Evolutionary conservation across 2,113 vertebrate species (phyloP).

Genomic region (Murina feae): DNA sequence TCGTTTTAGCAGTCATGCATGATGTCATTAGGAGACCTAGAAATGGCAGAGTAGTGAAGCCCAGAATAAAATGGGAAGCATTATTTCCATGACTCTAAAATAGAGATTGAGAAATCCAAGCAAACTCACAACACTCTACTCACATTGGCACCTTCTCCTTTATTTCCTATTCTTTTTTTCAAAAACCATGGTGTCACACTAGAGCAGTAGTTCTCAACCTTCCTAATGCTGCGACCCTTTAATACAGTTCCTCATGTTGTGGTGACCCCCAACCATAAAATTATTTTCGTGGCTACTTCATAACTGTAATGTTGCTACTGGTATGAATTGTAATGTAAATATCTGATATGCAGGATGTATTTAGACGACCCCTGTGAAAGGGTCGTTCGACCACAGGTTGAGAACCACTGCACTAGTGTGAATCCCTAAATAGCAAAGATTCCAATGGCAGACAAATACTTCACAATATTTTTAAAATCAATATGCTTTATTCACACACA

Average conservation of each 20-base stretch:
- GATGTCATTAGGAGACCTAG: not conserved
- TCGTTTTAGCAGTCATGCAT: not conserved
- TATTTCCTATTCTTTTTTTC: constrained; percentile 7
- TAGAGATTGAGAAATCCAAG: not conserved
- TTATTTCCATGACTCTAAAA: not conserved
- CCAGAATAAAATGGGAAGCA: not conserved
- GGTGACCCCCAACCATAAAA: no score
- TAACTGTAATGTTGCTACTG: no score
- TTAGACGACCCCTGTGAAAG: no score
- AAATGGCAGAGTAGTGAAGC: not conserved
- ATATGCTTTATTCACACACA: constrained; percentile 1
- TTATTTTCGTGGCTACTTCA: no score
- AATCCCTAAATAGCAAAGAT: constrained; percentile 25
- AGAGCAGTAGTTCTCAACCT: no score
- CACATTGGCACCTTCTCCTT: constrained; percentile 17
- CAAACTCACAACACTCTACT: not conserved
- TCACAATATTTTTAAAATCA: not conserved
- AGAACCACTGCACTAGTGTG: no score
- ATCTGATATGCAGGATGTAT: no score
- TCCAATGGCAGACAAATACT: not conserved
- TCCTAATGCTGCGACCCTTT: no score
- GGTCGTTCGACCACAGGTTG: no score
- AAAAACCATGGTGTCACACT: not conserved
- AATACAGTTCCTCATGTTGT: no score
- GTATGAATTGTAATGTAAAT: no score